Evolutionary conservation across 2,797 vertebrate genomes (phyloP).

Genomic region (Trachops cirrhosus): DNA sequence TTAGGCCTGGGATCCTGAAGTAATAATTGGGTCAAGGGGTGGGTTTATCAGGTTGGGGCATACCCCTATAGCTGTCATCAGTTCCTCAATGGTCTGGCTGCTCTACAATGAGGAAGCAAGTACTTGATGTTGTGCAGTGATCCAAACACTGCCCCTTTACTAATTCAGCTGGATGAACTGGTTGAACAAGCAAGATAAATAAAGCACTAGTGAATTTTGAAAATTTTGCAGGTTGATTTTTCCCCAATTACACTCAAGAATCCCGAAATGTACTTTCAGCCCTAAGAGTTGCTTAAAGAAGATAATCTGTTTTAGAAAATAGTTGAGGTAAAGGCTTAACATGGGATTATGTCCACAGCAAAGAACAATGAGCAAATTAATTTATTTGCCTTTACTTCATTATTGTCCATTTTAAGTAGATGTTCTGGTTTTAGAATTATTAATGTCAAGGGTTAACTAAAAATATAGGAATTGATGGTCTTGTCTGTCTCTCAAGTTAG

Average conservation of each 20-base stretch:
- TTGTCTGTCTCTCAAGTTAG: neutral
- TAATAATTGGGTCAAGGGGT: neutral
- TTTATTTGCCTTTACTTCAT: neutral
- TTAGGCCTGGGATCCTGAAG: neutral
- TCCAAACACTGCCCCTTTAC: neutral
- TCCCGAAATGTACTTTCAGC: neutral
- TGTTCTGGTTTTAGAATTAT: conserved; percentile 25
- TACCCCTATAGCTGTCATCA: neutral
- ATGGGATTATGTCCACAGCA: neutral
- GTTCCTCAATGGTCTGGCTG: neutral
- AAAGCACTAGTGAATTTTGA: neutral
- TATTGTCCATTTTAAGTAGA: neutral
- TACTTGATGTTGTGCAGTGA: neutral
- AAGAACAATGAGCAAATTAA: neutral
- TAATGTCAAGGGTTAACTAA: neutral
- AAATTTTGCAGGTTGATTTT: neutral
- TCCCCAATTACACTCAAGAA: neutral
- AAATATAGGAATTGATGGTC: neutral
- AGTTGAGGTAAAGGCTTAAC: neutral
- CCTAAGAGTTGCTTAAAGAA: neutral
- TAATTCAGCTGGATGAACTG: neutral
- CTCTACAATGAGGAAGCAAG: neutral
- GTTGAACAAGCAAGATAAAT: neutral
- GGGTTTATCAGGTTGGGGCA: neutral
- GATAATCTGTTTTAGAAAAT: neutral